These are phyloP conservation scores for Halesus radiatus DNA, from an alignment of 1,140 invertebrate species.

Conservation along the genomic window DNA sequence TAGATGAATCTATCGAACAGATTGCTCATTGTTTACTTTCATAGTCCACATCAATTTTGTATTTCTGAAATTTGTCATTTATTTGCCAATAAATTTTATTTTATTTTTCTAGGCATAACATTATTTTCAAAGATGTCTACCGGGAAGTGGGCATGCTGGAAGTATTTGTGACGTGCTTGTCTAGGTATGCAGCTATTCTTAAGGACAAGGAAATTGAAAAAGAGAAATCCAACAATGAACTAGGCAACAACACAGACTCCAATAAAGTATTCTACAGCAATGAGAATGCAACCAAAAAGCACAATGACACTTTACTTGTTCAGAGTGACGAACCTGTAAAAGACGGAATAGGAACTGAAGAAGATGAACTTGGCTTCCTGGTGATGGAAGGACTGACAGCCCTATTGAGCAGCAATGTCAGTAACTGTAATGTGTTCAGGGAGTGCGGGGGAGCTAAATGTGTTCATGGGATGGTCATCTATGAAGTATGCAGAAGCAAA, in stretches of 20 bases:
- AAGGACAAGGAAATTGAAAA: constrained; percentile 76
- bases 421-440: constrained; percentile 93
- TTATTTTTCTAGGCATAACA: constrained; percentile 80
- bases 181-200: constrained; percentile 85
- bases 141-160: constrained; percentile 97
- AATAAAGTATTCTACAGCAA: constrained; percentile 50
- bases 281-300: constrained; percentile 62
- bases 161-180: constrained; percentile 95
- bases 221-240: constrained; percentile 60
- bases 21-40: too few relatives aligned
- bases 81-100: too few relatives aligned
- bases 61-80: too few relatives aligned
- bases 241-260: constrained; percentile 58
- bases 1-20: too few relatives aligned
- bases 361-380: constrained; percentile 85
- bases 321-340: constrained; percentile 63
- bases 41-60: too few relatives aligned
- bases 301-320: constrained; percentile 61
- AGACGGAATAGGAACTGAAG: constrained; percentile 69
- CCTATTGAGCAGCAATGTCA: constrained; percentile 83
- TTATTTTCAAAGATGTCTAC: constrained; percentile 97
- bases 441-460: constrained; percentile 93
- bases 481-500: constrained; percentile 84
- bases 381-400: constrained; percentile 90
- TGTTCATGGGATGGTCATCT: constrained; percentile 91